Base-by-base conservation (phyloP, 2,888 invertebrate genomes). In the Oasisia sp. region DNA sequence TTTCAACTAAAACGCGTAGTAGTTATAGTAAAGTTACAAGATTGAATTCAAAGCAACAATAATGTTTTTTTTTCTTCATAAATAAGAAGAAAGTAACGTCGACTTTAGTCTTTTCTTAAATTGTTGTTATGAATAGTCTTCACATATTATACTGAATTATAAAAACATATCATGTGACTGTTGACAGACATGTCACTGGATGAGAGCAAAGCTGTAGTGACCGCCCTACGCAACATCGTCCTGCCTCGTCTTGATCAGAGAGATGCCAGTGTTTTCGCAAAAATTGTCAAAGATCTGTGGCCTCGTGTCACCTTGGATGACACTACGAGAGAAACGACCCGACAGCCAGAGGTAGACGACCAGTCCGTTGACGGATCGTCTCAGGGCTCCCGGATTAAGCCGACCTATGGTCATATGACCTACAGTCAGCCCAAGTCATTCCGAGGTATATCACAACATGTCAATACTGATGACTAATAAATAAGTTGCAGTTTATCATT, bases 261-360 rank as follows among this genome's bases (percentile, higher is more conserved):
- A 45, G 95, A 96, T 93, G 95, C 95, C 92, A 95, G 95, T 92
- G 94, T 96, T 7, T 95, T 96, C 93, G 93, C 95, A 32, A 95
- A 95, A 44, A 92, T 95, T 19, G 92, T 95, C 8, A 93, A 93
- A 27, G 96, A 96, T 93, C 94, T 95, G 2, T 96, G 95, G 95
- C 95, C 96, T 0, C 93, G 94, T 91, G 94, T 94, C 38, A 94
- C 94, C 32, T 93, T 95, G 93, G 95, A 95, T 94, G 95, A 95
- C 1, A 95, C 95, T 19, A 95, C 95, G 27, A 74, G 11, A 74
- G 74, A 7, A 74, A n/a, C 27, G 74, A 74, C 74, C 14, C 4
- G 7, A 74, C 74, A 74, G 74, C 27, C 74, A 74, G 27, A 74
- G 74, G 27, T 74, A 74, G 74, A 74, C 27, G 19, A 19, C 74